Base-by-base conservation (phyloP, 1,140 invertebrate species). In the Lordiphosa mommai region DNA sequence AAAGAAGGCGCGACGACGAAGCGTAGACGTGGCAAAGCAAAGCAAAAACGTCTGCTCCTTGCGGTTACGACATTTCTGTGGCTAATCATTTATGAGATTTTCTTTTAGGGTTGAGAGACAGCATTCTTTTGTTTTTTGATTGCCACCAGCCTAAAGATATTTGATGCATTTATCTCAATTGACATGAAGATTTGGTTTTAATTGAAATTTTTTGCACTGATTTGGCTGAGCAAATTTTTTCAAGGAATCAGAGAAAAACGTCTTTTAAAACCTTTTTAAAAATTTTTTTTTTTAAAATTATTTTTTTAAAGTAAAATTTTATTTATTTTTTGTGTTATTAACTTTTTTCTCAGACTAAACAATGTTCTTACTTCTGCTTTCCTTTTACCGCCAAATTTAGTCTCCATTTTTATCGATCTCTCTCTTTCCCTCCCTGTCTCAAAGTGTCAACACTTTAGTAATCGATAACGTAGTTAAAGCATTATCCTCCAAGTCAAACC, bases 81-180 rank as follows among this genome's bases (percentile, higher is more conserved):
- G 40, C 40, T 43, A 43, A 43, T 43, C 40, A 27, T 43, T 43
- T 43, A 43, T 29, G 40, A 43, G 40, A 43, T 43, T 43, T 43
- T 43, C 40, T 17, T 8, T 41, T 27, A 13, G 40, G 40, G n/a
- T 40, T 27, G 12, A 12, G 37, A n/a, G 6, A 27, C 4, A 7
- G 12, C 20, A 27, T 41, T 43, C 16, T 27, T 43, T 43, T 23
- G 20, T 27, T 12, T 29, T 40, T 43, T 43, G 40, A 43, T 43
- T 27, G 27, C 40, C 20, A 10, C 3, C 3, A 43, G 40, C 40
- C 40, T 43, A 27, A 43, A 43, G 40, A 43, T 43, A 43, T 43
- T 43, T 43, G 40, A 43, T 43, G 27, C 40, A 43, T 43, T 43
- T 23, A 43, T 29, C 23, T 27, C 20, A 43, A 43, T 20, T 29